Evolutionary conservation across 2,888 invertebrate genomes (phyloP).

Genomic region (Drosophila longiperda): DNA sequence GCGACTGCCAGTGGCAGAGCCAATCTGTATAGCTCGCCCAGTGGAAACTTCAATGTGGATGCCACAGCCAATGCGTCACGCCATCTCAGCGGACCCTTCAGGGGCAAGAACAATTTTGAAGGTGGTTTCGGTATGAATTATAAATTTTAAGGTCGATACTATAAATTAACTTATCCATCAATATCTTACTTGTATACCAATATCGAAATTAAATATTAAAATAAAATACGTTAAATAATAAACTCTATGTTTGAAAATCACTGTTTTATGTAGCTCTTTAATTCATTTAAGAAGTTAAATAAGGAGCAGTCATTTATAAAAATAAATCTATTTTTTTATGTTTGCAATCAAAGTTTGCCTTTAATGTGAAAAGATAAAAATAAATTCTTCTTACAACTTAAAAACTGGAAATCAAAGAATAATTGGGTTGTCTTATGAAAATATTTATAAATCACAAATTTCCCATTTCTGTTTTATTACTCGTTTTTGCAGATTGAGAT

Average conservation of each 20-base stretch:
- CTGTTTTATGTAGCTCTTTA: neutral
- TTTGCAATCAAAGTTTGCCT: neutral
- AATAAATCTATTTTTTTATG: neutral
- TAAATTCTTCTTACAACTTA: neutral
- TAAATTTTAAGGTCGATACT: constrained; percentile 51
- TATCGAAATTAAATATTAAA: neutral
- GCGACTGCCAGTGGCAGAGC: constrained; percentile 66
- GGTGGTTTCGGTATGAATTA: constrained; percentile 61
- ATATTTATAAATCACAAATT: neutral
- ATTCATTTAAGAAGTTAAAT: no score
- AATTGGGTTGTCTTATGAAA: neutral
- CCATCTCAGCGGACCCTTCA: constrained; percentile 66
- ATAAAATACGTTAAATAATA: neutral
- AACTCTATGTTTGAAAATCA: neutral
- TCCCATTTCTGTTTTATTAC: neutral
- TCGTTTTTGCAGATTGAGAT: neutral
- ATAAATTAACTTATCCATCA: neutral
- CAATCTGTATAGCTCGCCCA: constrained; percentile 73
- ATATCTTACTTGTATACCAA: neutral
- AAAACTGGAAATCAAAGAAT: neutral
- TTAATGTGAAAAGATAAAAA: neutral
- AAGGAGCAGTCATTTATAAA: no score
- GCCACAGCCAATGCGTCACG: constrained; percentile 70
- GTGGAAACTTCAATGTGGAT: constrained; percentile 68
- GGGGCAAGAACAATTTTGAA: constrained; percentile 59